Percentiles rank a stretch among this genome's conserved stretches.
These are phyloP conservation scores for Cardiocondyla obscurior DNA, from an alignment of 1,140 invertebrate species.

Conservation along the genomic window DNA sequence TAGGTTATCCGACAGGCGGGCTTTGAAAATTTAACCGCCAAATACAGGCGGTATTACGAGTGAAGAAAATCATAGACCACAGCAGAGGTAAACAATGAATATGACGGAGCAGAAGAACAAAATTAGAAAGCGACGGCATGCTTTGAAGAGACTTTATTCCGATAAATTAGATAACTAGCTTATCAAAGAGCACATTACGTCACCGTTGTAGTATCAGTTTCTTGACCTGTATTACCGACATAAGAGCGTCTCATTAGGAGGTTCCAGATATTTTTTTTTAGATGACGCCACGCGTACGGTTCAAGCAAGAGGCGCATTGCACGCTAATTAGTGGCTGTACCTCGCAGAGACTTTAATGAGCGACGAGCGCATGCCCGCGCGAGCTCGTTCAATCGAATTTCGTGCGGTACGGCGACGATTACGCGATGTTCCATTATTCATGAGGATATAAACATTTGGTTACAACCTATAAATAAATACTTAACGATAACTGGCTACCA, in stretches of 20 bases:
- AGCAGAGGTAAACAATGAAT: too few relatives aligned
- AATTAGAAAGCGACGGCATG: too few relatives aligned
- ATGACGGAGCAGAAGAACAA: too few relatives aligned
- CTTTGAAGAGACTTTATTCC: too few relatives aligned
- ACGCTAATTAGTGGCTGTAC: background rate
- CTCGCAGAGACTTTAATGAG: background rate
- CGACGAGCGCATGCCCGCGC: background rate
- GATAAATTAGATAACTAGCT: too few relatives aligned
- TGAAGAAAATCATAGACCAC: too few relatives aligned
- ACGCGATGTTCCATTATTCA: background rate
- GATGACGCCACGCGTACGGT: background rate
- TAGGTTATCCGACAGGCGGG: constrained; percentile 26
- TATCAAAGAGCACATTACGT: too few relatives aligned
- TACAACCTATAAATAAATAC: background rate
- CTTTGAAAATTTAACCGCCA: constrained; percentile 65
- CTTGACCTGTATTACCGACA: background rate
- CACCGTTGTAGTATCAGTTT: too few relatives aligned
- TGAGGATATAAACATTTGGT: background rate
- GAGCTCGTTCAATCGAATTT: constrained; percentile 63
- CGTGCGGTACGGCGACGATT: constrained; percentile 37
- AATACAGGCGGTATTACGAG: too few relatives aligned
- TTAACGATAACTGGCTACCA: background rate
- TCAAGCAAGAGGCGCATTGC: background rate
- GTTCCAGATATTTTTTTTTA: background rate
- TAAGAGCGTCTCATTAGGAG: too few relatives aligned